phyloP scores from a whole-genome alignment of 2,888 invertebrate genomes.

The Lepidonotus clava region DNA sequence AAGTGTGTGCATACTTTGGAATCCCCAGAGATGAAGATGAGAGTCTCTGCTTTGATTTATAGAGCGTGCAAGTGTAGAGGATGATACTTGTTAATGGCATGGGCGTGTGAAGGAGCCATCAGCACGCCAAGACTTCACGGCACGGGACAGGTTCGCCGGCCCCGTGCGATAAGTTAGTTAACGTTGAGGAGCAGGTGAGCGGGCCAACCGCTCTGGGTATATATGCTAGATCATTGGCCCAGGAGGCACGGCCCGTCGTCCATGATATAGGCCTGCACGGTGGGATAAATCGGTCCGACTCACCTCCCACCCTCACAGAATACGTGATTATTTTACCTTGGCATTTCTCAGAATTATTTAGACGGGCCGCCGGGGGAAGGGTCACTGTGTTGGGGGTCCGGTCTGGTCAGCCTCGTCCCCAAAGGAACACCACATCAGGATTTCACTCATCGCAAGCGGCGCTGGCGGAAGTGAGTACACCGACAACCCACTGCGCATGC shows the following conservation, averaged over 20 bases:
- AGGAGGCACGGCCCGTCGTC: slow-evolving; percentile 2
- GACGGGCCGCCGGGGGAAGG: too few species aligned
- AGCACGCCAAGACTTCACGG: background rate
- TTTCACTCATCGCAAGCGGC: background rate
- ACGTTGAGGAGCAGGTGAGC: slow-evolving; percentile 6
- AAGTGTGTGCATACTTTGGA: too few species aligned
- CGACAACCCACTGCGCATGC: background rate
- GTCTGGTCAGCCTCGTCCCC: too few species aligned
- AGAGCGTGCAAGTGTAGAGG: background rate
- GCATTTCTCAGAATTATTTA: background rate
- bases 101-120: slow-evolving; percentile 42
- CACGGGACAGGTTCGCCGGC: background rate
- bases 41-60: background rate
- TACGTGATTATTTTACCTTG: background rate
- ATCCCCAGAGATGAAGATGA: too few species aligned
- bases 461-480: background rate
- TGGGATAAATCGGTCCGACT: background rate
- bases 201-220: background rate
- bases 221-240: slow-evolving; percentile 1
- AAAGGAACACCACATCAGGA: background rate
- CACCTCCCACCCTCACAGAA: background rate
- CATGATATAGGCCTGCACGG: background rate
- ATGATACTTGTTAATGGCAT: slow-evolving; percentile 34
- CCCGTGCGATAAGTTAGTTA: slow-evolving; percentile 22
- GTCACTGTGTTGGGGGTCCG: too few species aligned